Base-by-base conservation (phyloP, 2,888 invertebrate species). In the Drosophila nigricruria region DNA sequence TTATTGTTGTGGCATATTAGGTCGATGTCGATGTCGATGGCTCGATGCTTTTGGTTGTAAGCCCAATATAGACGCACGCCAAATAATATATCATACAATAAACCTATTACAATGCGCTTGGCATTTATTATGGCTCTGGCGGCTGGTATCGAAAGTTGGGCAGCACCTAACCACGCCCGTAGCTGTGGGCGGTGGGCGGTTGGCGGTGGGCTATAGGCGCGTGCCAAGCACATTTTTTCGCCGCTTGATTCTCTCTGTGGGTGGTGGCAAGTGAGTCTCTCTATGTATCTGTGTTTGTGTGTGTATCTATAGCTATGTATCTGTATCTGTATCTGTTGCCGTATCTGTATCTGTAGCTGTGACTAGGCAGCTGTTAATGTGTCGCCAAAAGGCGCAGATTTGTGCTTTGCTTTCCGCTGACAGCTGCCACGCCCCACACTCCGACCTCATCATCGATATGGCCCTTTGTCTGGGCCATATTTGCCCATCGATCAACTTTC, bases 61-160 rank as follows among this genome's bases (percentile, higher is more conserved):
- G 75, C 64, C 67, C 43, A 66, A 66, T 68, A 47, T 53, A n/a
- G 32, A 53, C 36, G 54, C 50, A 63, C 36, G 56, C 58, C 69
- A 59, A 30, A 49, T 68, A 77, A 88, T 85, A 84, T 89, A 85
- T 89, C 85, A 89, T 77, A 77, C 77, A 88, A 82, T 82, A 89
- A 82, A 77, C 73, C 82, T 88, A 84, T 87, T 77, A 77, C 79
- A 73, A 65, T 73, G 57, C 56, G 69, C 73, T 75, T 67, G 60
- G 56, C 66, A 73, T 73, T 79, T 69, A 63, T 62, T 68, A 27
- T 50, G 63, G 45, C 62, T 49, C 30, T 36, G 47, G 23, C 30
- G 20, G 30, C 27, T 49, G 49, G 59, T 23, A 68, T 54, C 66
- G 45, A 52, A 18, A 34, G 36, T 43, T 50, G 36, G 16, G 12